A percentile compares a stretch with the other conserved stretches of the same genome.
Conservation (phyloP, 1,140 invertebrate genomes). For the Sminthurides bifidus region DNA sequence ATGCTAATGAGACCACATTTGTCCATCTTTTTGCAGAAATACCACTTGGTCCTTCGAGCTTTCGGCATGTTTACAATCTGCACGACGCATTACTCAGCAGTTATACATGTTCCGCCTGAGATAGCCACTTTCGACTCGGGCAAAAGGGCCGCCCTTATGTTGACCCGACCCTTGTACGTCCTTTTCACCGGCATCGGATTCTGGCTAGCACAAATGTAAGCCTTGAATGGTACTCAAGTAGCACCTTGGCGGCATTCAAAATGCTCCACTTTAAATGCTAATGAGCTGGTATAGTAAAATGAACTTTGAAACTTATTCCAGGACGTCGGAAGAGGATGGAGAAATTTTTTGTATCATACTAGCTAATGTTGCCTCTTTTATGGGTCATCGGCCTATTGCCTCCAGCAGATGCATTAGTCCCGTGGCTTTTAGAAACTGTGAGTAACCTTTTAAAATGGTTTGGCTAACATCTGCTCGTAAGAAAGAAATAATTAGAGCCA, state of each 20-base stretch:
- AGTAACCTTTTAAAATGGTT: no score
- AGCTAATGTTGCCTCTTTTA: slow-evolving; percentile 12
- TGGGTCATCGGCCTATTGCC: slow-evolving; percentile 25
- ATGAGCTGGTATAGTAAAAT: no score
- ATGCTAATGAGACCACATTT: no score
- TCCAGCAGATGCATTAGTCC: slow-evolving; percentile 20
- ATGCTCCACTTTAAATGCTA: no score
- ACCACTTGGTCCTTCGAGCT: slow-evolving; percentile 8
- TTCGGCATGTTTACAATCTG: slow-evolving; percentile 20
- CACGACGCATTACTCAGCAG: slow-evolving; percentile 18
- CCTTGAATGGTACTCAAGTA: no score
- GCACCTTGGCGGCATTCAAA: no score
- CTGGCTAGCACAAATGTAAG: background rate
- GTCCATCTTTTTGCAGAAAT: no score
- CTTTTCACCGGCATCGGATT: background rate
- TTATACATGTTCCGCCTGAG: slow-evolving; percentile 19
- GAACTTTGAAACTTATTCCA: no score
- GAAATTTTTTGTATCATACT: background rate
- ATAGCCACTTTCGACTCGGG: slow-evolving; percentile 25
- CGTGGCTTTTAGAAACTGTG: slow-evolving; percentile 26
- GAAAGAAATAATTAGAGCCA: no score
- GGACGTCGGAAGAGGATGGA: no score
- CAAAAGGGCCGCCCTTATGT: background rate
- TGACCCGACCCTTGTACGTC: slow-evolving; percentile 19
- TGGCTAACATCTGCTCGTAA: no score